Evolutionary conservation across 64 coral and sea anemone species (phyloP).

Genomic region (Acropora yongei): DNA sequence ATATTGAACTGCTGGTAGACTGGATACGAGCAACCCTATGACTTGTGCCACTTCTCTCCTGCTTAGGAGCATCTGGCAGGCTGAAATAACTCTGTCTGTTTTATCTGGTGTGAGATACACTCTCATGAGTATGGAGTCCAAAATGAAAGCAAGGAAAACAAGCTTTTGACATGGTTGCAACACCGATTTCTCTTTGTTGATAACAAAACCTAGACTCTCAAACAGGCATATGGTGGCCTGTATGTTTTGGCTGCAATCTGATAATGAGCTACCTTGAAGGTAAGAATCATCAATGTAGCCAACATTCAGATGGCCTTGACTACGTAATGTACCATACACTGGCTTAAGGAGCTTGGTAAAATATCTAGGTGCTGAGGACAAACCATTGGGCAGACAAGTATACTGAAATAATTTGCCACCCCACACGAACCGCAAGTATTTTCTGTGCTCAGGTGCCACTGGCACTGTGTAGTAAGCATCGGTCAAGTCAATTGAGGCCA

Average conservation of each 20-base stretch:
- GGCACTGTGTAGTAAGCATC: too few relatives aligned
- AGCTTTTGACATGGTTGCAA: slow-evolving; percentile 31
- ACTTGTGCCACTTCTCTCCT: not conserved
- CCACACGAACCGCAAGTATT: too few relatives aligned
- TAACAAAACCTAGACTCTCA: slow-evolving; percentile 14
- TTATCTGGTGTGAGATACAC: slow-evolving; percentile 23
- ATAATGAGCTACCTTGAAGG: too few relatives aligned
- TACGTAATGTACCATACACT: not conserved
- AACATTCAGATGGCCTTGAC: too few relatives aligned
- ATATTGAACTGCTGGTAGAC: too few relatives aligned
- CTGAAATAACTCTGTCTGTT: not conserved
- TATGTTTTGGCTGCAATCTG: too few relatives aligned
- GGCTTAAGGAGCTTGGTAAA: slow-evolving; percentile 26
- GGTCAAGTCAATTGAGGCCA: too few relatives aligned
- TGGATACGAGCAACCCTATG: too few relatives aligned
- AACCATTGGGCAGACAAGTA: not conserved
- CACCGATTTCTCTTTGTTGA: slow-evolving; percentile 36
- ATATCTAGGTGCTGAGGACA: slow-evolving; percentile 4
- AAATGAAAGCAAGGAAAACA: slow-evolving; percentile 31
- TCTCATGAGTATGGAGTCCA: slow-evolving; percentile 16
- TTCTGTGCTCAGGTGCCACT: too few relatives aligned
- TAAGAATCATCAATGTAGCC: too few relatives aligned
- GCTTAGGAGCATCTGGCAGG: slow-evolving; percentile 1
- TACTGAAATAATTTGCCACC: too few relatives aligned
- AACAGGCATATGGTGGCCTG: too few relatives aligned